Evolutionary conservation across 2,113 vertebrate genomes (phyloP).

Genomic region (Cephalophus harveyi): DNA sequence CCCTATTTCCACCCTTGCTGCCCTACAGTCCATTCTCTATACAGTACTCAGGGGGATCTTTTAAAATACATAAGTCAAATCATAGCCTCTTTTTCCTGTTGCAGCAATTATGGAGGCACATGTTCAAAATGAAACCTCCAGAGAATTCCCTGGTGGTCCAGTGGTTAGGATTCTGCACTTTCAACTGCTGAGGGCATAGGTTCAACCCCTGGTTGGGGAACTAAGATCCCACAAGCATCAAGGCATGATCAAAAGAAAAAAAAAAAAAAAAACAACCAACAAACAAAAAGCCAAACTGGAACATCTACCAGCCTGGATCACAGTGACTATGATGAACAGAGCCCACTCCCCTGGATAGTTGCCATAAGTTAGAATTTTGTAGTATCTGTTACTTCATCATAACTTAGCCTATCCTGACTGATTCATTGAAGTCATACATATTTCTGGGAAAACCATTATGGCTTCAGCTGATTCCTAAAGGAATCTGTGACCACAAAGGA

Average conservation of each 20-base stretch:
- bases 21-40: neutral
- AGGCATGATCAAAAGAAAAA: neutral
- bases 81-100: neutral
- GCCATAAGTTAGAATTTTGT: neutral
- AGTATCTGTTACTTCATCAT: neutral
- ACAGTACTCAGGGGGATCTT: neutral
- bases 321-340: neutral
- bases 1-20: neutral
- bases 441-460: neutral
- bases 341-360: neutral
- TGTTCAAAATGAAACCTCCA: neutral
- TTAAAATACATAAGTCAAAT: neutral
- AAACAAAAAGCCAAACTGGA: neutral
- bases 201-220: neutral
- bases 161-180: neutral
- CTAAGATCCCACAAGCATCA: neutral
- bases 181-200: neutral
- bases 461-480: neutral
- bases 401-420: neutral
- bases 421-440: neutral
- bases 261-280: neutral
- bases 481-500: neutral
- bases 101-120: neutral
- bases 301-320: neutral
- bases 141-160: neutral